Evolutionary conservation across 2,888 invertebrate species (phyloP), one percentile per base, ranked within the genome.

Genomic region (Synergus umbraculus): DNA sequence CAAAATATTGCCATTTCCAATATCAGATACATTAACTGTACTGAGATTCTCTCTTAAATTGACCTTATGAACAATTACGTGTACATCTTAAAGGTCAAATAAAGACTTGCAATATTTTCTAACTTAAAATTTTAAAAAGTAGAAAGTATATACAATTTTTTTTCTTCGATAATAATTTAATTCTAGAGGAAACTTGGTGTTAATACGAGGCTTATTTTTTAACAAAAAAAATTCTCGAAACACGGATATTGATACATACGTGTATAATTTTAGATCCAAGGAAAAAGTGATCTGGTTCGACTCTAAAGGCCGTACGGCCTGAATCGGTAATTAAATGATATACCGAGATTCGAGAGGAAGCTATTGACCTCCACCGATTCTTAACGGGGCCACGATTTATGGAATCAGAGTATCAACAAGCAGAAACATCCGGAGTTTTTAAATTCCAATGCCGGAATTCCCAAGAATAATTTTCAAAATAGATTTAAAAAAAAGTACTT

Each of bases 261-360:
- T 10, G 63, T 63, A 29, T 76, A 76, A 76, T 76, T 18, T 64
- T 63, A 67, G 67, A 41, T 44, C 44, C 67, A 67, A 67, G 67
- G 67, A 67, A 44, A 67, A 67, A 67, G 44, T 67, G 43, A 67
- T 44, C 67, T 44, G 18, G 67, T 67, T 67, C 67, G 44, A 22
- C 13, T 67, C n/a, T 12, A 67, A 67, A 67, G 67, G 67, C n/a
- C 67, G 37, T 67, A 37, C 18, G 15, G 29, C 67, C n/a, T 41
- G 15, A 67, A 67, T 13, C 44, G 43, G 29, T 15, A 15, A 67
- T 65, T 65, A n/a, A 41, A 65, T 29, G 29, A 43, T 9, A 65
- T n/a, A n/a, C 29, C 29, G 8, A 37, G 66, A 65, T 43, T n/a
- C 9, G n/a, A 65, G 66, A 65, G 66, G 66, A 65, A 65, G 66